Percentiles rank a stretch among this genome's conserved stretches.
These are phyloP conservation scores for Patella ulyssiponensis DNA, from an alignment of 2,888 invertebrate genomes.

Conservation along the genomic window DNA sequence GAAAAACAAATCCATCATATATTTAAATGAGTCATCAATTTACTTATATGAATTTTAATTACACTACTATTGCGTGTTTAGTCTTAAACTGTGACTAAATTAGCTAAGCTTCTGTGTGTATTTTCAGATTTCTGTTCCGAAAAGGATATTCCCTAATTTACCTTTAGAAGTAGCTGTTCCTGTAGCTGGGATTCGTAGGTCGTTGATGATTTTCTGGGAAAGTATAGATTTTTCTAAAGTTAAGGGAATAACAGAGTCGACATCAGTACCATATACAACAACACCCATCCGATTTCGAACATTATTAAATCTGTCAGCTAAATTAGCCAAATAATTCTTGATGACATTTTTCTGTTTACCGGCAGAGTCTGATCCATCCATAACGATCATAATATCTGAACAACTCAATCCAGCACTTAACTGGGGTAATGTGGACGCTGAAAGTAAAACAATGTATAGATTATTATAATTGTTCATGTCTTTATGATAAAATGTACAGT, in stretches of 20 bases:
- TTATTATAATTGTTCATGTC: too few species aligned
- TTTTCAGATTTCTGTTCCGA: neutral
- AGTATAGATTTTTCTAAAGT: constrained; percentile 15
- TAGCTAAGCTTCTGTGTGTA: neutral
- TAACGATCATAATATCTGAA: constrained; percentile 18
- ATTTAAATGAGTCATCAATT: too few species aligned
- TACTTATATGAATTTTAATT: too few species aligned
- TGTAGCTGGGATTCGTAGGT: constrained; percentile 8
- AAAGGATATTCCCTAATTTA: neutral
- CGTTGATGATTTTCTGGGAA: neutral
- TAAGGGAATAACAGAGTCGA: constrained; percentile 4
- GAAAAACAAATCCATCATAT: too few species aligned
- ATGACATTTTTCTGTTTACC: constrained; percentile 18
- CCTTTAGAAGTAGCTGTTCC: constrained; percentile 17
- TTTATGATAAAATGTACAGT: too few species aligned
- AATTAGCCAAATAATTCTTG: constrained; percentile 16
- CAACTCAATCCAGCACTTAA: neutral
- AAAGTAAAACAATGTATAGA: neutral
- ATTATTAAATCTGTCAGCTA: constrained; percentile 12
- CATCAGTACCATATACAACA: constrained; percentile 11
- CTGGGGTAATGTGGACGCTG: neutral
- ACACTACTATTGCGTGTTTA: neutral
- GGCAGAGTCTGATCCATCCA: constrained; percentile 22
- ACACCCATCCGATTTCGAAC: constrained; percentile 17
- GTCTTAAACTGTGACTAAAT: neutral